These are phyloP conservation scores for Araneus ventricosus DNA, from an alignment of 1,140 invertebrate species.

Conservation along the genomic window DNA sequence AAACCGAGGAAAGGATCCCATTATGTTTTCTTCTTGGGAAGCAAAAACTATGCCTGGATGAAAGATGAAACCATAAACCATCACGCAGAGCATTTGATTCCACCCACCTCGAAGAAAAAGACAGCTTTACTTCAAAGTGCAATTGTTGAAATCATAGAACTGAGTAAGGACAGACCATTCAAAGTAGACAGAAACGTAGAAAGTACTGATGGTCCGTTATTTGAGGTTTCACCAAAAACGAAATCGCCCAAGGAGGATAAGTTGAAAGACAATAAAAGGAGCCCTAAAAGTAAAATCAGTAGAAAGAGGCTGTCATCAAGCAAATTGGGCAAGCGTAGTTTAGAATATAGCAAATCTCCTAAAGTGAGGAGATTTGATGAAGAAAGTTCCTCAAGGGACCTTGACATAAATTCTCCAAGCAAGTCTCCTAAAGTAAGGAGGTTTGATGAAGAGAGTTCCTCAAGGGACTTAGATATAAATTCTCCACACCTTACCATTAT, in stretches of 20 bases:
- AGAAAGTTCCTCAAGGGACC: too few relatives aligned
- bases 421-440: too few relatives aligned
- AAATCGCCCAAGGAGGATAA: background rate
- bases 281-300: too few relatives aligned
- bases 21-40: conserved; percentile 96
- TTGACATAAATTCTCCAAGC: too few relatives aligned
- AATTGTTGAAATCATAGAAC: background rate
- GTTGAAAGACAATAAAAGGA: background rate
- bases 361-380: too few relatives aligned
- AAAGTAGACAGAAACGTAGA: background rate
- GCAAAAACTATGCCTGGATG: conserved; percentile 87
- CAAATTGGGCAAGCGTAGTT: background rate
- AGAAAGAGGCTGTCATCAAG: background rate
- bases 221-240: background rate
- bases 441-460: too few relatives aligned
- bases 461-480: too few relatives aligned
- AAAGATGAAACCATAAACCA: conserved; percentile 88
- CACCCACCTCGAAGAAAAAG: background rate
- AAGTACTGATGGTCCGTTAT: background rate
- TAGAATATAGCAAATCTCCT: too few relatives aligned
- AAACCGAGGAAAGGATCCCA: conserved; percentile 79
- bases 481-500: too few relatives aligned
- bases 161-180: background rate
- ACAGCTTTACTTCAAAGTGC: background rate
- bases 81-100: conserved; percentile 83